Base-by-base conservation (phyloP, 2,113 vertebrate species). In the Rhinolophus ferrumequinum region DNA sequence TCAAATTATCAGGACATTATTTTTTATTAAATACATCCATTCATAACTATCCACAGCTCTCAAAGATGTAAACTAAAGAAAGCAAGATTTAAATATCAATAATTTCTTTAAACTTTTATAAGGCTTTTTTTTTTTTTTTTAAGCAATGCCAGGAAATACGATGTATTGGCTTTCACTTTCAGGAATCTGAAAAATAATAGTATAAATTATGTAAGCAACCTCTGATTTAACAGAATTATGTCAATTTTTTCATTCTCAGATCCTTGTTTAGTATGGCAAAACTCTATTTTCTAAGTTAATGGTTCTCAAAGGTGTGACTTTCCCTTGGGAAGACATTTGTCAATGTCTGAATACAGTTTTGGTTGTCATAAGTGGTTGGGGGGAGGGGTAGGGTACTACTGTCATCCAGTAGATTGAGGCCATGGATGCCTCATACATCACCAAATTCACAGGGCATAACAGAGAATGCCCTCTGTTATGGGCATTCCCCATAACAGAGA, bases 81-180 rank as follows among this genome's bases (percentile, higher is more conserved):
- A 82, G 6, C 10, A 90, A 72, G 62, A 47, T 87, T 93, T 93
- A 94, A 95, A 94, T 90, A 89, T 87, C 75, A 82, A 77, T 84
- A 84, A 73, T 80, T 75, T 18, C 35, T 88, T 79, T 84, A 80
- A 88, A 73, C 4, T 2, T 79, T 92, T 41, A 41, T 15, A 62
- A 83, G 60, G 54, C n/a, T 54, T 89, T 90, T 35, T 95, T 69
- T 26, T 50, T 44, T 44, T 44, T 44, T 44, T 44, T 44, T 44
- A 64, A 90, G 52, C 11, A 88, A 60, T 91, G 24, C 41, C 47
- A 95, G 87, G 82, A 94, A 84, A 72, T 33, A 93, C 82, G 35
- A 60, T 33, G 70, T 56, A 60, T 21, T 86, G 54, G 30, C 24
- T 83, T 93, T 82, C 19, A 28, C 52, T 66, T 95, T 93, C 62